Percentiles rank a stretch among this genome's conserved stretches.
Conservation (phyloP, 2,797 vertebrate species). For the Babyrousa celebensis region DNA sequence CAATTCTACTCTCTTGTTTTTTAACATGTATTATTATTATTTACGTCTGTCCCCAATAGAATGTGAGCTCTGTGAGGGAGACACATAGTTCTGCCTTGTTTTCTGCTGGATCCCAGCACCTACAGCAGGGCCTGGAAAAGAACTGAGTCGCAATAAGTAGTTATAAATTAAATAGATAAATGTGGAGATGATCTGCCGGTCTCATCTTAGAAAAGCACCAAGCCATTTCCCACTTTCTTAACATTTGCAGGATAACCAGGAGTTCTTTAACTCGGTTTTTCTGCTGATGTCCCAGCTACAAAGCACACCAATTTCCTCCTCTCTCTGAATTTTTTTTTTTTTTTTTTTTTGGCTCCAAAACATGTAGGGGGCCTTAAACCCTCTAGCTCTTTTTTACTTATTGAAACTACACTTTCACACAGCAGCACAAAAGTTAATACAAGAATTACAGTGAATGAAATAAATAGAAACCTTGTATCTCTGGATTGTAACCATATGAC, state of each 20-base stretch:
- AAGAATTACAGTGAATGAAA: not conserved
- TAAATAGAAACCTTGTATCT: not conserved
- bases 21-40: not conserved
- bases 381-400: too few species aligned
- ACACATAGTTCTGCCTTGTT: accelerated
- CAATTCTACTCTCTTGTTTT: not conserved
- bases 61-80: not conserved
- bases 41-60: not conserved
- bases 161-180: too few species aligned
- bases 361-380: accelerated
- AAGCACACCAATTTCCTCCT: not conserved
- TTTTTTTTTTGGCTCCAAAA: not conserved
- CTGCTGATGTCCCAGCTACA: not conserved
- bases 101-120: not conserved
- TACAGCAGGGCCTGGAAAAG: not conserved
- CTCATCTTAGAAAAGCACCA: not conserved
- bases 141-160: accelerated
- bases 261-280: not conserved
- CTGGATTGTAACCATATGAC: not conserved
- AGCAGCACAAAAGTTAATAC: too few species aligned
- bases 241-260: too few species aligned
- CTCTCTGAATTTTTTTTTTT: not conserved
- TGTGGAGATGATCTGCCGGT: accelerated
- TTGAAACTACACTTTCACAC: not conserved
- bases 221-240: not conserved